Conservation (phyloP, 2,113 vertebrate genomes). For the Sprattus sprattus region DNA sequence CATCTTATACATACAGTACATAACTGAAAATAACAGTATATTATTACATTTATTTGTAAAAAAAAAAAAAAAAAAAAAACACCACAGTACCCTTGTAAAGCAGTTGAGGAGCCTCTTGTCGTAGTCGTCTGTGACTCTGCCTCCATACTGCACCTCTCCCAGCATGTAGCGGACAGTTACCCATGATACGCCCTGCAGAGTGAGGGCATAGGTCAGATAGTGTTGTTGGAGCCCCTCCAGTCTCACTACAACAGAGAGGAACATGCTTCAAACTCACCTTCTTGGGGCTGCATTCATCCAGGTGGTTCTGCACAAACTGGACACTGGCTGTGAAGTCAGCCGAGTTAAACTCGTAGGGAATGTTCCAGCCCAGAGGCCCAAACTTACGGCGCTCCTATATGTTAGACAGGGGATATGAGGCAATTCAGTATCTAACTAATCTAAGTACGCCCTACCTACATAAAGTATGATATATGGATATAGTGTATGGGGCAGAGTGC, state of each 20-base stretch:
- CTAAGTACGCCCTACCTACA: too few species aligned
- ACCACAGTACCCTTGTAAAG: conserved; percentile 67
- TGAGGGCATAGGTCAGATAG: not conserved
- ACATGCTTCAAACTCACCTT: conserved; percentile 64
- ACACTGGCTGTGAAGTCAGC: conserved; percentile 81
- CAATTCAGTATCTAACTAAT: not conserved
- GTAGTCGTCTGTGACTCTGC: conserved; percentile 81
- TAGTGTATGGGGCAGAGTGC: not conserved
- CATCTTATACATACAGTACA: not conserved
- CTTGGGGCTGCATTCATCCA: conserved; percentile 75
- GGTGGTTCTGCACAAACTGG: conserved; percentile 84
- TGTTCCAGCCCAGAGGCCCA: conserved; percentile 81
- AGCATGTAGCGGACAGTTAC: conserved; percentile 85
- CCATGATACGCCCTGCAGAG: conserved; percentile 82
- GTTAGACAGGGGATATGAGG: not conserved
- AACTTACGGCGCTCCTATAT: conserved; percentile 77
- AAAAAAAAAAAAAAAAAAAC: not conserved
- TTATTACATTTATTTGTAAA: not conserved
- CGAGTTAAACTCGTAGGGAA: conserved; percentile 84
- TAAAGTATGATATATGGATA: not conserved
- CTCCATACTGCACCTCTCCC: conserved; percentile 87
- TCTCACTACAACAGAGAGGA: not conserved
- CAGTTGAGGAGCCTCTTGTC: conserved; percentile 83
- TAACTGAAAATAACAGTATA: not conserved
- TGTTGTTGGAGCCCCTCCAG: not conserved